Evolutionary conservation across 2,888 invertebrate species (phyloP), one percentile per base, ranked within the genome.

Genomic region (Hylaea fasciaria): DNA sequence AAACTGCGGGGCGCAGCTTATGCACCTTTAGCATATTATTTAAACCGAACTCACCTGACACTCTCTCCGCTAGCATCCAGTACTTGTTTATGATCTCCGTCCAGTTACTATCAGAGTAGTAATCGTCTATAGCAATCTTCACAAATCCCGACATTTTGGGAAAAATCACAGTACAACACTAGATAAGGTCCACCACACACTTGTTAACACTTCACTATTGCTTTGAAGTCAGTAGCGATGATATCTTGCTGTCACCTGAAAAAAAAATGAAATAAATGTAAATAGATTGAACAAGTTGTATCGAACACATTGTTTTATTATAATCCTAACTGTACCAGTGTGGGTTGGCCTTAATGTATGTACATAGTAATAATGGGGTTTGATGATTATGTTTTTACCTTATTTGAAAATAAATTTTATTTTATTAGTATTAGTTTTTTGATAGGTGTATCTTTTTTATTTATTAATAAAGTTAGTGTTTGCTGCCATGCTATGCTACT

Each of bases 11-110:
- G 22, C 22, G 22, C 22, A 22, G 22, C 22, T 22, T 3, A 2
- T 22, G 22, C 22, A n/a, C n/a, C n/a, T n/a, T n/a, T n/a, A n/a
- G n/a, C n/a, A n/a, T n/a, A n/a, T n/a, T n/a, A n/a, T n/a, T n/a
- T n/a, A 62, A 45, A 66, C 52, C 35, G 37, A 44, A 58, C 51
- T 88, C 92, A 96, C 96, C 96, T 87, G 95, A 95, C 69, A 95
- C 95, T 83, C 94, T 94, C 81, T 95, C 95, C 41, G 96, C 94
- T 68, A 95, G 91, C 81, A 94, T 93, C 89, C 95, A 95, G 78
- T 96, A 96, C 84, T 95, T 94, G 77, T 95, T 94, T 49, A 95
- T 93, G 65, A 94, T 92, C 50, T 94, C 94, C 48, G 94, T 93
- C 87, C 94, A 94, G 75, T 94, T 94, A 74, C 88, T 93, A 65